Percentiles rank a stretch among this genome's conserved stretches.
Evolutionary conservation across 2,797 vertebrate species (phyloP).

Genomic region (Ispidina lecontei): DNA sequence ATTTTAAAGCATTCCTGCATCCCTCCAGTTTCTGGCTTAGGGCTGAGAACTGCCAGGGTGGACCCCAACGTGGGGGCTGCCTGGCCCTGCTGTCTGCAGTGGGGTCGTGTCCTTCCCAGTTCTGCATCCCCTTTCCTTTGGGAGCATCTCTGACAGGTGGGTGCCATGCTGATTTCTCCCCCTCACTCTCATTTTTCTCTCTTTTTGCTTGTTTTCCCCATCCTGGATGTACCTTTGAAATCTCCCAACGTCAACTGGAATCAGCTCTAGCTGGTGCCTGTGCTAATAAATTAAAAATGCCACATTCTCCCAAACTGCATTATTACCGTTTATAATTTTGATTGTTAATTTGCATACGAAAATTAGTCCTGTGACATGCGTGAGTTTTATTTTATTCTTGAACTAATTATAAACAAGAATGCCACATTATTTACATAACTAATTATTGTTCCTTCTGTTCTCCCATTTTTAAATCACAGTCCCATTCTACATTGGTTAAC

Average conservation of each 20-base stretch:
- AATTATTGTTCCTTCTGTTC: constrained; percentile 99
- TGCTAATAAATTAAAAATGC: constrained; percentile 92
- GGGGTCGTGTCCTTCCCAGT: not conserved
- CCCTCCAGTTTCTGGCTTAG: not conserved
- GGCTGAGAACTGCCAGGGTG: fast-evolving
- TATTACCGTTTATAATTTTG: constrained; percentile 98
- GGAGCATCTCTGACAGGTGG: constrained; percentile 32
- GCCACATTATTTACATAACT: constrained; percentile 99
- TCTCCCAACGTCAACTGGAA: constrained; percentile 81
- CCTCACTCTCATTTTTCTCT: not conserved
- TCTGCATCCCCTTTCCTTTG: not conserved
- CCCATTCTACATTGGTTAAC: constrained; percentile 76
- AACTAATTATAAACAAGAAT: constrained; percentile 99
- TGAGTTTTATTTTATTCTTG: constrained; percentile 91
- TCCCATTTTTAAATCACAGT: constrained; percentile 81
- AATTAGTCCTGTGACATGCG: constrained; percentile 96
- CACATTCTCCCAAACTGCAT: constrained; percentile 89
- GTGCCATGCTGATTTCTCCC: not conserved
- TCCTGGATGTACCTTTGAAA: constrained; percentile 70
- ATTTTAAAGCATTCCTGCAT: not conserved
- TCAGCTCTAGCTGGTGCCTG: constrained; percentile 81
- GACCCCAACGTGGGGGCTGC: fast-evolving
- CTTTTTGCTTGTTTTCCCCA: constrained; percentile 14
- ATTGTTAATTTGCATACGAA: constrained; percentile 99
- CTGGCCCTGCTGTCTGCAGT: fast-evolving